Percentiles rank a stretch among this genome's conserved stretches.
Evolutionary conservation across 2,113 vertebrate genomes (phyloP).

Genomic region (Suncus etruscus): DNA sequence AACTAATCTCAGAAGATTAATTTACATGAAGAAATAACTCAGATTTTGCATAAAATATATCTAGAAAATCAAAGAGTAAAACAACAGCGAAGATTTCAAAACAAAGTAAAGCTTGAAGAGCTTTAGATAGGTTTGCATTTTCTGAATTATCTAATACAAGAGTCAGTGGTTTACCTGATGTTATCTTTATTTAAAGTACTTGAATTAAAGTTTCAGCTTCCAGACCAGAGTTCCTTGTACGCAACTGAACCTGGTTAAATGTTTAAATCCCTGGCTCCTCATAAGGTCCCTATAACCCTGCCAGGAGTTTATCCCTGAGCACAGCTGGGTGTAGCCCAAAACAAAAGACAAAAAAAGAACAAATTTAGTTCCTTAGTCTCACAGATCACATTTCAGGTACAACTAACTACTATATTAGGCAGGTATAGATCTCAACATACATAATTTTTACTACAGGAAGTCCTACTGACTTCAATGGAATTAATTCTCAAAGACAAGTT

Average conservation of each 20-base stretch:
- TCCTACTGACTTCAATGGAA: background rate
- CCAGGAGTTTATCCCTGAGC: no score
- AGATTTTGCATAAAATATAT: slow-evolving; percentile 22
- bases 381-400: background rate
- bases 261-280: no score
- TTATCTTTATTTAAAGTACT: background rate
- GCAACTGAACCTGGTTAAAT: no score
- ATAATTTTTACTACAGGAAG: background rate
- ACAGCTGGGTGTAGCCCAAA: no score
- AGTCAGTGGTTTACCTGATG: no score
- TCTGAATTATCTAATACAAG: background rate
- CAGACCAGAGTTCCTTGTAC: background rate
- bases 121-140: background rate
- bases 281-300: no score
- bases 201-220: background rate
- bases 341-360: no score
- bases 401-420: background rate
- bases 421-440: background rate
- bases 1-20: slow-evolving; percentile 49
- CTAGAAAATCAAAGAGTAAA: background rate
- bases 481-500: background rate
- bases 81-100: background rate
- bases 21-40: slow-evolving; percentile 41
- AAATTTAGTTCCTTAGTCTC: background rate
- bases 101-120: background rate